Conservation (phyloP, 2,888 invertebrate genomes). For the Alsophila aescularia region DNA sequence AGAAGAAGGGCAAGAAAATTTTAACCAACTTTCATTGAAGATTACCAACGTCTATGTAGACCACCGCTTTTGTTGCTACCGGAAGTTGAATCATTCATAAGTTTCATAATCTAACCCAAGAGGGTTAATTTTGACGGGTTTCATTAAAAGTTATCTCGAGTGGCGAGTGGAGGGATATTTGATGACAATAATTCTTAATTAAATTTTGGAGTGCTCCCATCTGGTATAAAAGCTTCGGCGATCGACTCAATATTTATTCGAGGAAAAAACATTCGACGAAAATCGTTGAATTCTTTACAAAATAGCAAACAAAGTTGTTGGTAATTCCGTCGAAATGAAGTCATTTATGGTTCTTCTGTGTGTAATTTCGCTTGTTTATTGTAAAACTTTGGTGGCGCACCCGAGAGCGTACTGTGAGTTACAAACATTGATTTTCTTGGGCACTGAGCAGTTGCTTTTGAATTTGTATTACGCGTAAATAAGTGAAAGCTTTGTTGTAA, state of each 20-base stretch:
- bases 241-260: slow-evolving; percentile 24
- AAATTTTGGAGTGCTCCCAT: slow-evolving; percentile 44
- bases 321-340: slow-evolving; percentile 54
- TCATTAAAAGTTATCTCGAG: slow-evolving; percentile 45
- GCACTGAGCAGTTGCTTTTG: slow-evolving; percentile 15
- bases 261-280: slow-evolving; percentile 1
- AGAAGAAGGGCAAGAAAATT: too few relatives aligned
- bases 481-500: slow-evolving; percentile 5
- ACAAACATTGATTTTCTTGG: slow-evolving; percentile 27
- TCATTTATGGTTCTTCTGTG: slow-evolving; percentile 51
- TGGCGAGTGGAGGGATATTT: slow-evolving; percentile 31
- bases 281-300: slow-evolving; percentile 36
- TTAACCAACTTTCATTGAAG: too few relatives aligned
- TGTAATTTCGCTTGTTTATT: slow-evolving; percentile 53
- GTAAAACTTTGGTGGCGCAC: slow-evolving; percentile 49
- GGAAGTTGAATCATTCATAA: neutral
- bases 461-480: slow-evolving; percentile 21
- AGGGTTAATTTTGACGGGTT: slow-evolving; percentile 25
- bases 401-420: slow-evolving; percentile 48
- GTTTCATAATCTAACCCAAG: slow-evolving; percentile 3
- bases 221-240: slow-evolving; percentile 42
- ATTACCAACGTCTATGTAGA: too few relatives aligned
- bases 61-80: too few relatives aligned
- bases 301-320: slow-evolving; percentile 32
- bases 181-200: slow-evolving; percentile 43